Evolutionary conservation across 1,140 invertebrate genomes (phyloP).

Genomic region (Caenorhabditis briggsae): DNA sequence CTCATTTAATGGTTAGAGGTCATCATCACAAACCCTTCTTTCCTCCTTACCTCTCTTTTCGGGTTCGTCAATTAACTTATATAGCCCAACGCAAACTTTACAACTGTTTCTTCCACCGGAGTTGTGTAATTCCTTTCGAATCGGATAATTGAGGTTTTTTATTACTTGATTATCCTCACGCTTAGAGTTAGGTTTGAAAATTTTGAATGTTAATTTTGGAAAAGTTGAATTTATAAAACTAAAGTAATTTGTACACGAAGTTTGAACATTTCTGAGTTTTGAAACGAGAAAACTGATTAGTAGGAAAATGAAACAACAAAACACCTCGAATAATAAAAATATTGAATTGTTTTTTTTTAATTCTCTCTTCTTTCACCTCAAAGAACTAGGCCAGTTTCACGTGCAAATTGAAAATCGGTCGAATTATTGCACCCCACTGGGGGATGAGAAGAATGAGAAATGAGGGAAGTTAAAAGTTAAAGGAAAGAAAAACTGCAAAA

Average conservation of each 20-base stretch:
- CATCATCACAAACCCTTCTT: not conserved
- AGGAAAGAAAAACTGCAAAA: too few species aligned
- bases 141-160: not conserved
- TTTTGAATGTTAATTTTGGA: not conserved
- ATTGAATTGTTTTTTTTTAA: not conserved
- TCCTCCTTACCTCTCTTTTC: not conserved
- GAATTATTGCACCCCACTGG: not conserved
- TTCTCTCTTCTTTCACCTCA: not conserved
- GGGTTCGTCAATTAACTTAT: not conserved
- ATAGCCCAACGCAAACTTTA: conserved; percentile 2
- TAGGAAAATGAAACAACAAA: not conserved
- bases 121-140: not conserved
- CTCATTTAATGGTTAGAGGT: too few species aligned
- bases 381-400: not conserved
- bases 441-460: not conserved
- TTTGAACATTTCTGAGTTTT: too few species aligned
- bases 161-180: not conserved
- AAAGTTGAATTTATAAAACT: too few species aligned
- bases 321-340: not conserved
- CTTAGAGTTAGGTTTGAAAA: not conserved
- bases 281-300: too few species aligned
- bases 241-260: too few species aligned
- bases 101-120: conserved; percentile 2
- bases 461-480: too few species aligned
- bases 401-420: not conserved